Base-by-base conservation (phyloP, 2,888 invertebrate genomes). In the Hydriomena furcata region DNA sequence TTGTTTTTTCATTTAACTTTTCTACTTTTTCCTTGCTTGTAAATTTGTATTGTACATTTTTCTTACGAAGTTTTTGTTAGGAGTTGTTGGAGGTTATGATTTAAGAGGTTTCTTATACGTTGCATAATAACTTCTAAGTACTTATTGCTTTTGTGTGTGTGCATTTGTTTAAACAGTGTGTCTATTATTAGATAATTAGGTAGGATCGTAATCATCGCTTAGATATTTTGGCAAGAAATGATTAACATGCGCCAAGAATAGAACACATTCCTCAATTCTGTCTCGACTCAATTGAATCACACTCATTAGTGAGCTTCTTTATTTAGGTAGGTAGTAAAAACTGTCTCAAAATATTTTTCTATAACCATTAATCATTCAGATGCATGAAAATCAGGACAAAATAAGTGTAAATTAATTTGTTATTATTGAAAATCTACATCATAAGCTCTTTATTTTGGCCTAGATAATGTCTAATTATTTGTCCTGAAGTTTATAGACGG, bases 171-270 rank as follows among this genome's bases (percentile, higher is more conserved):
- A 25, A 35, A 11, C 38, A 21, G 7, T 40, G 32, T 32, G 27
- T 35, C 17, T 50, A 50, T 46, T 32, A 58, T 52, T 52, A 58
- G 47, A 42, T 37, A 43, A 40, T 44, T 42, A 46, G 30, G 12
- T 34, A 28, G 41, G 40, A 53, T 47, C 44, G 57, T 57, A 57
- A 61, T 61, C 47, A 51, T 31, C 58, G 42, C 45, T 42, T 11
- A 59, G 57, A 59, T 48, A 48, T 61, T 61, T 61, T 61, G 61
- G 61, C 61, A 59, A 55, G 55, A 45, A 53, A 52, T 61, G 57
- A 61, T 48, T 61, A 57, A 61, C 55, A 38, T 45, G 30, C 24
- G 44, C 53, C 42, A 27, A 41, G 46, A 61, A 61, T 61, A 61
- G 58, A 52, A 43, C 49, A 25, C 50, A 38, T 46, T 31, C 55